phyloP scores from a whole-genome alignment of 2,797 vertebrate species.

The Gadopsis marmoratus region DNA sequence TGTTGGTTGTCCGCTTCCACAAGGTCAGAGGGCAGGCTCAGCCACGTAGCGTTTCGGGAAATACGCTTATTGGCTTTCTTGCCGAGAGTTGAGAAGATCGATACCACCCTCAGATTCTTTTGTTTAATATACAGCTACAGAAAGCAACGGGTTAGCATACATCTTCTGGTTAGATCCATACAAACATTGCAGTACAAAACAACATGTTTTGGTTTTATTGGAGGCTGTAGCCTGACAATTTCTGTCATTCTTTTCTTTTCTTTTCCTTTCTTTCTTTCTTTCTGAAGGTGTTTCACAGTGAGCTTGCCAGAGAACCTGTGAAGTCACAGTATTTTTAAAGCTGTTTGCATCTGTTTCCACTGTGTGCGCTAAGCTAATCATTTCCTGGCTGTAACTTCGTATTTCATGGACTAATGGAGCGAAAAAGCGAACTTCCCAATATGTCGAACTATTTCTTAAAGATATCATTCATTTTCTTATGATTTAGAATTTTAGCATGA shows the following conservation, averaged over 20 bases:
- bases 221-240: neutral
- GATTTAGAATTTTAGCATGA: neutral
- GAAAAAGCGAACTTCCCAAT: neutral
- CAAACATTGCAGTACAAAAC: neutral
- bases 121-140: no score
- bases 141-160: no score
- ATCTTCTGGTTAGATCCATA: neutral
- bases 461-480: neutral
- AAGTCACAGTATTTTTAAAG: neutral
- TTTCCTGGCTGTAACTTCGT: neutral
- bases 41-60: neutral
- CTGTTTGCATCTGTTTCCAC: neutral
- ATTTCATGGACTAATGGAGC: neutral
- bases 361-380: neutral
- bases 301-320: neutral
- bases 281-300: neutral
- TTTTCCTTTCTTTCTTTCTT: no score
- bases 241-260: no score
- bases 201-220: neutral
- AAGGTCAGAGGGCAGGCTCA: neutral
- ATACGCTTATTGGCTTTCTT: neutral
- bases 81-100: no score
- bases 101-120: neutral
- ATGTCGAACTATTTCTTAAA: neutral
- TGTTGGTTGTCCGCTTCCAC: neutral